phyloP scores from a whole-genome alignment of 2,113 vertebrate genomes.

The Phrynocephalus versicolor region DNA sequence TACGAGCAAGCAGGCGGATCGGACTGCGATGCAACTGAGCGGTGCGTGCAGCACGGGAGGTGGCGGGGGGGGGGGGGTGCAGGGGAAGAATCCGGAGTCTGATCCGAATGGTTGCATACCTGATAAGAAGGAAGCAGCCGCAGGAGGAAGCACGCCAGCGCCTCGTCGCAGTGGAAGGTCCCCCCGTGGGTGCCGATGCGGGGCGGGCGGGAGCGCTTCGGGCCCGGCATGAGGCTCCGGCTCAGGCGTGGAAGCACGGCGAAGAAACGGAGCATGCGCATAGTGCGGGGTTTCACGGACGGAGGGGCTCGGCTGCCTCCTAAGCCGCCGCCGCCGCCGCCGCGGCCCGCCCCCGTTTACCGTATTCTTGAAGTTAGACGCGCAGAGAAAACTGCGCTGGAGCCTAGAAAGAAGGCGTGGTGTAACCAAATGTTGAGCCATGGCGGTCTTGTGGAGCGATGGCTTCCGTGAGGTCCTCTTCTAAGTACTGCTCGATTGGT shows the following conservation, averaged over 20 bases:
- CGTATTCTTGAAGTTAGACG: neutral
- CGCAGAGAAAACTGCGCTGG: neutral
- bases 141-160: constrained; percentile 88
- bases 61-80: too few species aligned
- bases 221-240: constrained; percentile 41
- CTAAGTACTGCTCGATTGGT: too few species aligned
- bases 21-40: neutral
- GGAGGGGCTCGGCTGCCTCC: too few species aligned
- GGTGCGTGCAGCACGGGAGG: too few species aligned
- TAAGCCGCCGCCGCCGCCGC: neutral
- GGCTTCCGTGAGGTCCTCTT: too few species aligned
- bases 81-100: too few species aligned
- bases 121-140: constrained; percentile 86
- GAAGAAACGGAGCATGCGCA: too few species aligned
- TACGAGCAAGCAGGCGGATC: too few species aligned
- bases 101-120: constrained; percentile 63
- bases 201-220: constrained; percentile 16
- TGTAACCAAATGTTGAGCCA: too few species aligned
- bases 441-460: too few species aligned
- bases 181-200: constrained; percentile 93
- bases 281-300: too few species aligned
- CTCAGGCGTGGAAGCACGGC: neutral
- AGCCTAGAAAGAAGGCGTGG: too few species aligned
- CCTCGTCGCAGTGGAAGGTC: constrained; percentile 94
- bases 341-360: neutral